Evolutionary conservation across 2,888 invertebrate species (phyloP).

Genomic region (Dichetophora obliterata): DNA sequence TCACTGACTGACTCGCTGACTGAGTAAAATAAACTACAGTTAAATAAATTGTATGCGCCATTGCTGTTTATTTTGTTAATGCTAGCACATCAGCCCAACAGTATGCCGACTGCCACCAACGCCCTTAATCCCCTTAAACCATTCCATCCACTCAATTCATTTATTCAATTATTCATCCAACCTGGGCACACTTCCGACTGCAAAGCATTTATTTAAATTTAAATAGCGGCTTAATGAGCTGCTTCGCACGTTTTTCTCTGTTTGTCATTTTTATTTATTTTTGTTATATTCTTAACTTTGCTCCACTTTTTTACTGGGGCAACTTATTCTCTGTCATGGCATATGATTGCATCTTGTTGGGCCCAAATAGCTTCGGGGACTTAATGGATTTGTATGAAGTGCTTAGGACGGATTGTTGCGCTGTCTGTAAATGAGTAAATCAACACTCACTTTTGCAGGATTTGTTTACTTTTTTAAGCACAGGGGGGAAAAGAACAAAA

Average conservation of each 20-base stretch:
- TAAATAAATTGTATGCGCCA: slow-evolving; percentile 2
- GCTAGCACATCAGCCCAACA: not conserved
- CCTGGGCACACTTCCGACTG: not conserved
- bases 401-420: slow-evolving; percentile 37
- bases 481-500: not conserved
- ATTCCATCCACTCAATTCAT: not conserved
- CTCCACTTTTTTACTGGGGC: not conserved
- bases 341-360: not conserved
- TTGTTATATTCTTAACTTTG: not conserved
- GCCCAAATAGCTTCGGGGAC: not conserved
- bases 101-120: not conserved
- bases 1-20: not conserved
- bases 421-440: slow-evolving; percentile 20
- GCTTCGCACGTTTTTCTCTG: slow-evolving; percentile 15
- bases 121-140: not conserved
- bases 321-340: no score
- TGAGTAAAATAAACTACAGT: slow-evolving; percentile 1
- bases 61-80: not conserved
- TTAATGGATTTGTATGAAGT: slow-evolving; percentile 1
- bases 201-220: slow-evolving; percentile 39
- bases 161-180: slow-evolving; percentile 1
- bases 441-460: slow-evolving; percentile 7
- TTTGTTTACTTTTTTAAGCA: slow-evolving; percentile 17
- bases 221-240: slow-evolving; percentile 41
- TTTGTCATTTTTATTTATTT: slow-evolving; percentile 12